Base-by-base conservation (phyloP, 1,140 invertebrate species). In the Papilio polyxenes region DNA sequence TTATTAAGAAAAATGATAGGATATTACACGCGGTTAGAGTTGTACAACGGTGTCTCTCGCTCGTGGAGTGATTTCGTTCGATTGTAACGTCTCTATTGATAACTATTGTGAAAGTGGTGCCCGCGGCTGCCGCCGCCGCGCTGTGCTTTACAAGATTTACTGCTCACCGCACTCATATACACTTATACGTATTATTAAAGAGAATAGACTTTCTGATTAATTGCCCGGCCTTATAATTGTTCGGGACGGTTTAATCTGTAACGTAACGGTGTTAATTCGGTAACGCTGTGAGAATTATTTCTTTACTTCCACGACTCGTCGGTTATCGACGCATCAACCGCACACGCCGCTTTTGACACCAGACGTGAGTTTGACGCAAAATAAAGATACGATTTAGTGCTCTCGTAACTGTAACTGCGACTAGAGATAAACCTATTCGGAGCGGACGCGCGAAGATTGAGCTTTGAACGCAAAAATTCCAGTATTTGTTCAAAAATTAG, bases 1-100 rank as follows among this genome's bases (percentile, higher is more conserved):
- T 94, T 93, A 93, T 94, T 94, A 94, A 85, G 89, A 92, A 91
- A 94, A 94, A 93, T 93, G 93, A 94, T 91, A 93, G 92, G 92
- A 93, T 94, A 94, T 94, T 94, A 93, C 89, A 86, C 85, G 86
- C 85, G 87, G 82, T 85, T 65, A 86, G 87, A 89, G 87, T 90
- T 92, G 90, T 90, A 91, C 89, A 86, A 83, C 83, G 84, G 87
- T 91, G 89, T 91, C 90, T 91, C 88, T 90, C 82, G 85, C 81
- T 80, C 80, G 83, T 83, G 85, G 78, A 89, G 80, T 88, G 86
- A 89, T 90, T 90, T 86, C 85, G 88, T 89, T 89, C 86, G 90
- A 90, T 91, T 89, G 88, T 92, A 92, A 94, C 91, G 88, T 92
- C 93, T 94, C 89, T 92, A 93, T 94, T 92, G 88, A 89, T 92